Base-by-base conservation (phyloP, 2,888 invertebrate species). In the Oxyscelio sp. region DNA sequence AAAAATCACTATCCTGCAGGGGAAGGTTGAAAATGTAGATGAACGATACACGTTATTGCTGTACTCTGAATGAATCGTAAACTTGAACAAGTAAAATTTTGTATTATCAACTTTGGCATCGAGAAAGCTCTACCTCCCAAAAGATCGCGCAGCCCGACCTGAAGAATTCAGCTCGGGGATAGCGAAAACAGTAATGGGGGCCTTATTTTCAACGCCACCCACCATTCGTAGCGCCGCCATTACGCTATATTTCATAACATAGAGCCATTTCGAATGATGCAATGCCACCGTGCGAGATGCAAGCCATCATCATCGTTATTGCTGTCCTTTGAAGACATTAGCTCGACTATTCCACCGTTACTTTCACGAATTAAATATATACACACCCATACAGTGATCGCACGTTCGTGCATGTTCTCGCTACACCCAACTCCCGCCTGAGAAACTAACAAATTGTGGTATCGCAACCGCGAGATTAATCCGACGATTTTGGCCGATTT, bases 211-310 rank as follows among this genome's bases (percentile, higher is more conserved):
- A 65, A 58, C 65, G 45, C 63, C 84, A 75, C 84, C 80, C 83
- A 87, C 87, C 85, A 86, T 88, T 89, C 87, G 90, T 87, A 59
- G 59, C 50, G 89, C 89, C 71, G 87, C 70, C 87, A 90, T 91
- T 91, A 91, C 89, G 88, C 74, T 78, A 89, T 87, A 91, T 93
- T 93, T 92, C 93, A 91, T 91, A 92, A 93, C 91, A 54, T 61
- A 73, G 75, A 77, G 89, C 91, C 90, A 90, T 91, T 92, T 90
- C 88, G 79, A 87, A 90, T 92, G 92, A 92, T 85, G 92, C 91
- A 92, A 93, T 74, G 80, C 87, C 83, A 87, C 85, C 83, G 86
- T 89, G 89, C 87, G 83, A 88, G 87, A 81, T 88, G 89, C 85
- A 88, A 87, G 89, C 88, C 90, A 91, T 91, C 90, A 88, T 88